phyloP scores from a whole-genome alignment of 2,113 vertebrate genomes.

The Podarcis muralis region DNA sequence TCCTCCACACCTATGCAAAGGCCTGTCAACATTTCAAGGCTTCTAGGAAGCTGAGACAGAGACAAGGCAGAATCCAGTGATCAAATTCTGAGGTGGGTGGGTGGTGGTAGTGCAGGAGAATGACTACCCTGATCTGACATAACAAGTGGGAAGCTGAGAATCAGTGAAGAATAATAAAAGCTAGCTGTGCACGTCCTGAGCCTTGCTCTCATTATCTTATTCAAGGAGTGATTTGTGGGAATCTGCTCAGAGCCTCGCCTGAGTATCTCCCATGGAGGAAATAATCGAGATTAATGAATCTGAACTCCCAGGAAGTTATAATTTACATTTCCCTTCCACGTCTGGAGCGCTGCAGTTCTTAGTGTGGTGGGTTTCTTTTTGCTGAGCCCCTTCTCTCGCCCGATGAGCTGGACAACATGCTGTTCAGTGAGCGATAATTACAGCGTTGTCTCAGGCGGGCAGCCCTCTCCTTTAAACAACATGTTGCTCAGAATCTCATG shows the following conservation, averaged over 20 bases:
- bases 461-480: neutral
- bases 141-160: neutral
- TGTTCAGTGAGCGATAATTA: neutral
- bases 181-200: neutral
- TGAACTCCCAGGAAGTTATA: slow-evolving; percentile 11
- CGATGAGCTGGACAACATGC: neutral
- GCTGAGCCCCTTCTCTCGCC: neutral
- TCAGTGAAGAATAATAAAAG: neutral
- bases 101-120: neutral
- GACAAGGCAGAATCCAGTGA: neutral
- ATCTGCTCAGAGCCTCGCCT: neutral
- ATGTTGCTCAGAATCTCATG: neutral
- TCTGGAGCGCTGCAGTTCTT: neutral
- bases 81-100: too few species aligned
- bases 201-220: neutral
- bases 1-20: neutral
- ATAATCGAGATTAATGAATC: neutral
- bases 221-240: neutral
- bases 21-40: neutral
- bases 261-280: neutral
- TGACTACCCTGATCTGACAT: neutral
- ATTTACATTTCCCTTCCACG: neutral
- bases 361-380: neutral
- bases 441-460: neutral
- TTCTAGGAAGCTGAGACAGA: neutral